Conservation (phyloP, 2,888 invertebrate genomes). For the Drosophila kuntzei region DNA sequence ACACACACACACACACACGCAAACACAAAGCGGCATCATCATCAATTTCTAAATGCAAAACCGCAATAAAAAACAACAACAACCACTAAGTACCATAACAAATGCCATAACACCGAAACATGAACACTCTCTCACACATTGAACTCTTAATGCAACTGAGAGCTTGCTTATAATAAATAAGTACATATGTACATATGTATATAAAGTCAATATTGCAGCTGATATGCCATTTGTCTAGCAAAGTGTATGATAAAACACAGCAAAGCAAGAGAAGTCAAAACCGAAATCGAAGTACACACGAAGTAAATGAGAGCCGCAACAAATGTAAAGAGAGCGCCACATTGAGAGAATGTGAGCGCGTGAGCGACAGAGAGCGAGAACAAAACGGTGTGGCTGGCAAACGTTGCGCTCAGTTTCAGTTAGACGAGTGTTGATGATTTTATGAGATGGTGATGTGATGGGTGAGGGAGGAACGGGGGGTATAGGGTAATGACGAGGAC, state of each 20-base stretch:
- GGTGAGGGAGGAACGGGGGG: not conserved
- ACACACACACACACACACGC: constrained; percentile 34
- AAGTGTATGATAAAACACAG: constrained; percentile 40
- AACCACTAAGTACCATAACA: constrained; percentile 25
- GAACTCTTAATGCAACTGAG: not conserved
- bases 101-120: constrained; percentile 19
- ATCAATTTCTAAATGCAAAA: constrained; percentile 79
- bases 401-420: constrained; percentile 66
- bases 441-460: constrained; percentile 22
- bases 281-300: constrained; percentile 58
- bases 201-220: constrained; percentile 18
- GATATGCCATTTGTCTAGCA: constrained; percentile 1
- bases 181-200: not conserved
- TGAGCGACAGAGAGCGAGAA: constrained; percentile 16
- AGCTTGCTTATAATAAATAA: not conserved
- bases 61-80: constrained; percentile 68
- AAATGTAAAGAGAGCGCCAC: constrained; percentile 16
- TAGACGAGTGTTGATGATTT: constrained; percentile 53
- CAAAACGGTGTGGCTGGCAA: constrained; percentile 27
- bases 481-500: constrained; percentile 53
- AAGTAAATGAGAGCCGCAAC: constrained; percentile 34
- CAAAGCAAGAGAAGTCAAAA: constrained; percentile 38
- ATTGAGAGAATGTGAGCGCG: constrained; percentile 1
- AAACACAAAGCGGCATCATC: constrained; percentile 62
- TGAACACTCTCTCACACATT: constrained; percentile 31